phyloP scores from a whole-genome alignment of 2,113 vertebrate species.

The Cnemophilus loriae region DNA sequence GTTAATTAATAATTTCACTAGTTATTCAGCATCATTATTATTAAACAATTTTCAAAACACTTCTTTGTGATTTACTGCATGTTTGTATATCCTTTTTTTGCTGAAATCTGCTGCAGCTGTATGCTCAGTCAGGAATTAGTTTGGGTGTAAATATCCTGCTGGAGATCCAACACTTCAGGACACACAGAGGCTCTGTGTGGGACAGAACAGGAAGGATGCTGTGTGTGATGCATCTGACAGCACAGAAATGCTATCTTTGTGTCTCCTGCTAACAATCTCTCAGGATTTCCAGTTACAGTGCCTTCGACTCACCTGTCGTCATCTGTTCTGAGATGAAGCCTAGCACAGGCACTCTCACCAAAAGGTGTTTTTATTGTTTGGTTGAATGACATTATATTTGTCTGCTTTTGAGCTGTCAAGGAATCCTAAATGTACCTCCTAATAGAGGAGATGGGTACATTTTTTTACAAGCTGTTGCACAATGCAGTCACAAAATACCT shows the following conservation, averaged over 20 bases:
- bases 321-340: background rate
- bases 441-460: background rate
- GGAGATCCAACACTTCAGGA: background rate
- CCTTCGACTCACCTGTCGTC: background rate
- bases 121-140: background rate
- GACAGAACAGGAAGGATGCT: background rate
- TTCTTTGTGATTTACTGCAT: background rate
- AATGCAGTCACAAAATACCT: background rate
- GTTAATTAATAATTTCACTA: background rate
- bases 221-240: background rate
- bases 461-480: background rate
- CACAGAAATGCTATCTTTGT: background rate
- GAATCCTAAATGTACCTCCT: background rate
- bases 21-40: background rate
- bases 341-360: background rate
- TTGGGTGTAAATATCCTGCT: background rate
- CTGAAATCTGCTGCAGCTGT: background rate
- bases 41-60: background rate
- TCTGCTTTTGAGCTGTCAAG: background rate
- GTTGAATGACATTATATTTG: background rate
- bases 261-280: background rate
- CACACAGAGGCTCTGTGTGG: background rate
- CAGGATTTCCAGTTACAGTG: background rate
- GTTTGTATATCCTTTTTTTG: background rate
- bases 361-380: background rate